Evolutionary conservation across 2,113 vertebrate species (phyloP).

Genomic region (Lepisosteus osseus): DNA sequence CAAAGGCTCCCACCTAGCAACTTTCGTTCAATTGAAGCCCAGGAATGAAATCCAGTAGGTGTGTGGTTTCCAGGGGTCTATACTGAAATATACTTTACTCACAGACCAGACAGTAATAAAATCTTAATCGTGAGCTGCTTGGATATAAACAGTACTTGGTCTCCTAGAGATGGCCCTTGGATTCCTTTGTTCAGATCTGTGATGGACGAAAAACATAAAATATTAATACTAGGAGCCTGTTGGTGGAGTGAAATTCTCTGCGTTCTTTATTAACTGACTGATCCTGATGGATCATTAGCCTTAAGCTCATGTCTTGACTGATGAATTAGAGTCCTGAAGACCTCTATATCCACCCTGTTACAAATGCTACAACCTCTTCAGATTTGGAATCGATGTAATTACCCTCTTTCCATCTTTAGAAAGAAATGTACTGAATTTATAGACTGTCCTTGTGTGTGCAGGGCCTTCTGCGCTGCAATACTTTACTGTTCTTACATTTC

Average conservation of each 20-base stretch:
- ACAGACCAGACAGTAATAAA: neutral
- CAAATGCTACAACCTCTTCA: neutral
- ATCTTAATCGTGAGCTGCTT: neutral
- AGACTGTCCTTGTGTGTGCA: too few species aligned
- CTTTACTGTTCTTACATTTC: too few species aligned
- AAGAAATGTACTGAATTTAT: neutral
- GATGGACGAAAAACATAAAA: slow-evolving; percentile 6
- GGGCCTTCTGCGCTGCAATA: too few species aligned
- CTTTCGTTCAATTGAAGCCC: too few species aligned
- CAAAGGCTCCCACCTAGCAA: too few species aligned
- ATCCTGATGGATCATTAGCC: slow-evolving; percentile 9
- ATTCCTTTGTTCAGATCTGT: neutral
- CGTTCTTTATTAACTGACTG: slow-evolving; percentile 14
- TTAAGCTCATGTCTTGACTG: neutral
- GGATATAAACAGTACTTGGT: neutral
- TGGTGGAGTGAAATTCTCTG: neutral
- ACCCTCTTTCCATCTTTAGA: neutral
- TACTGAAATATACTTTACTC: too few species aligned
- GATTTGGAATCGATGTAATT: neutral
- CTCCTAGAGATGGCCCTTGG: slow-evolving; percentile 4
- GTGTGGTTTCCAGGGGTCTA: too few species aligned
- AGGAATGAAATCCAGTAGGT: too few species aligned
- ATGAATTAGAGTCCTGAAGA: slow-evolving; percentile 2
- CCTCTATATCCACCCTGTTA: neutral
- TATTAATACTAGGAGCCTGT: slow-evolving; percentile 11